Base-by-base conservation (phyloP, 1,140 invertebrate species). In the Eumeta japonica region DNA sequence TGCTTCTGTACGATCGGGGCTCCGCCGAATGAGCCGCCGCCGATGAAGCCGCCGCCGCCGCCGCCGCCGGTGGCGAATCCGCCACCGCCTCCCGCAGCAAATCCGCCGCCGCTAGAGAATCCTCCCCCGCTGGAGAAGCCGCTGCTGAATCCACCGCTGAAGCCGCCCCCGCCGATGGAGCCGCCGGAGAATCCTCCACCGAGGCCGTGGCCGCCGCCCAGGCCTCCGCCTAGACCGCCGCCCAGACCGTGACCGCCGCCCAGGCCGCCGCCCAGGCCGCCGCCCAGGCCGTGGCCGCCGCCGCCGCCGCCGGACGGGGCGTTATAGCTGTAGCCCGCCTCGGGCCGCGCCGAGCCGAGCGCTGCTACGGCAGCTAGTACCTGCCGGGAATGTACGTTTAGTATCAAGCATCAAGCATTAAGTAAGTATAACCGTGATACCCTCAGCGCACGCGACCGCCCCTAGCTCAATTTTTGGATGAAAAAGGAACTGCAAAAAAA, bases 301-400 rank as follows among this genome's bases (percentile, higher is more conserved):
- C 45, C 37, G 18, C 45, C 39, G 10, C 52, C 72, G 14, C 73
- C 76, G 28, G 75, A 75, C 30, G 78, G 79, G 39, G 78, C 75
- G 41, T 77, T 80, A 58, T 82, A 82, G 50, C 71, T 76, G 60
- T 82, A 82, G 43, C 79, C 79, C 48, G 80, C 78, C 64, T 82
- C 80, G 46, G 80, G 80, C 39, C 79, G 67, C 20, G 79, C 80
- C 50, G 76, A 75, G 55, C 78, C 79, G 58, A 81, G 55, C 14
- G 79, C 79, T 74, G 80, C 75, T 43, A 81, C 78, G 55, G 68
- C 65, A 48, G 79, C 77, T 60, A 81, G 73, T 63, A 81, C 68
- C 66, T 75, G 35, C 5, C 10, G 53, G 20, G n/a, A 24, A 24
- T 24, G 5, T 7, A 24, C 16, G n/a, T n/a, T n/a, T n/a, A n/a